Conservation (phyloP, 2,888 invertebrate genomes). For the Iphiclides podalirius region DNA sequence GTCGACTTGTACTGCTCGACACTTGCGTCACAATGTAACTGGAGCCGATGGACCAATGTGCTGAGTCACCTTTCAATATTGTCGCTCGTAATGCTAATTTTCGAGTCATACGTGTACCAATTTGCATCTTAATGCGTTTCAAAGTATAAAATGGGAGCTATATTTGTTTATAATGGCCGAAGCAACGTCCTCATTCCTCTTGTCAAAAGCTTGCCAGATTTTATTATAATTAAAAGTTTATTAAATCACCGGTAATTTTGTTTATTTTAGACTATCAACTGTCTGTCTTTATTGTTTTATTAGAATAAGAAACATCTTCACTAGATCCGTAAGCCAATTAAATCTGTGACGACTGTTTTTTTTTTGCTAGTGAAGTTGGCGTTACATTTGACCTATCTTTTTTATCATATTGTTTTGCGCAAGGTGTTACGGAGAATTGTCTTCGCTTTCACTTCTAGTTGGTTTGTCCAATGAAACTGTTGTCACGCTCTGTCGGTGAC, state of each 20-base stretch:
- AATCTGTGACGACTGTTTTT: too few species aligned
- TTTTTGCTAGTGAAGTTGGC: too few species aligned
- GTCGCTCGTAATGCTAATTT: conserved; percentile 75
- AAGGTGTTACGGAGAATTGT: conserved; percentile 61
- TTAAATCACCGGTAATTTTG: too few species aligned
- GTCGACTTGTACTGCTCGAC: conserved; percentile 51
- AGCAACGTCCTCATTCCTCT: conserved; percentile 28
- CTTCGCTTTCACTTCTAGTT: conserved; percentile 70
- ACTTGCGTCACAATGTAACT: conserved; percentile 57
- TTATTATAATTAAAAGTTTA: neutral
- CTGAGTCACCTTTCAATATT: conserved; percentile 74
- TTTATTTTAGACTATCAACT: too few species aligned
- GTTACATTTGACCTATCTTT: conserved; percentile 18
- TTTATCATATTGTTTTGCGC: conserved; percentile 48
- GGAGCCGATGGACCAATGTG: conserved; percentile 64
- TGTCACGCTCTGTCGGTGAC: conserved; percentile 73
- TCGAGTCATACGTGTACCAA: conserved; percentile 72
- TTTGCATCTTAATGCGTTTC: conserved; percentile 73
- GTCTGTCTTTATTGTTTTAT: too few species aligned
- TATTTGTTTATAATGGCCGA: conserved; percentile 37
- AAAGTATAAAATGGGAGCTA: conserved; percentile 41
- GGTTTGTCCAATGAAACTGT: conserved; percentile 72
- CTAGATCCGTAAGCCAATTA: too few species aligned
- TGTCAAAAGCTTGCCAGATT: conserved; percentile 27
- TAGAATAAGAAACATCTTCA: too few species aligned